Evolutionary conservation across 2,797 vertebrate genomes (phyloP), one percentile per base, ranked within the genome.

Genomic region (Sparidentex hasta): DNA sequence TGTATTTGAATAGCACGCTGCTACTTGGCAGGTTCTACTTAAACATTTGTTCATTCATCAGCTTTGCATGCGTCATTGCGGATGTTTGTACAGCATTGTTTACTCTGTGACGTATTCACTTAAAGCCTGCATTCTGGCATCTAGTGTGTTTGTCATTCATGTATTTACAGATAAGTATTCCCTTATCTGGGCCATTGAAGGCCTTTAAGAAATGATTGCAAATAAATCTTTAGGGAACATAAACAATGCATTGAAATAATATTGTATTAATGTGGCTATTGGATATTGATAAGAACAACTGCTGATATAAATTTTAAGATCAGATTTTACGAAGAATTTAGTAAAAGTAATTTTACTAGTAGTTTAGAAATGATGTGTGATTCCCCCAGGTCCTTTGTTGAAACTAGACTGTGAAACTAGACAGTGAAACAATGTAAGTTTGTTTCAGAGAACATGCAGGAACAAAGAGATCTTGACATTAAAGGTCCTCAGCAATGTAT

Each of bases 1-100:
- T 52, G 8, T 3, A 50, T 82, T 68, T 74, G 58, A 58, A 47
- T 61, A 41, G 33, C 2, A 1, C 20, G 29, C 3, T 12, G 51
- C 63, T 27, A 61, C 25, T 71, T 27, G 21, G 52, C 63, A 64
- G 48, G 44, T 46, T 78, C 21, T 41, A 23, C 41, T 58, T 51
- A 65, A 85, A 77, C 16, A 29, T 41, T 76, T 16, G 38, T 59
- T 70, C 41, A 68, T 4, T 56, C 81, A 74, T 82, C 11, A 20
- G 12, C 65, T 82, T 80, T 85, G 76, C 65, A 71, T 86, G 11
- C 16, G 9, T 61, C 59, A 27, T 83, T 57, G 29, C 9, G 3
- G 44, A 81, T 2, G 72, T 71, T 87, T 66, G 43, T 47, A 11
- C n/a, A 58, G 46, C 56, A 46, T 12, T 80, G 68, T 89, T 86